Percentiles rank a stretch among this genome's conserved stretches.
Conservation (phyloP, 1,140 invertebrate genomes). For the Macrobrachium rosenbergii region DNA sequence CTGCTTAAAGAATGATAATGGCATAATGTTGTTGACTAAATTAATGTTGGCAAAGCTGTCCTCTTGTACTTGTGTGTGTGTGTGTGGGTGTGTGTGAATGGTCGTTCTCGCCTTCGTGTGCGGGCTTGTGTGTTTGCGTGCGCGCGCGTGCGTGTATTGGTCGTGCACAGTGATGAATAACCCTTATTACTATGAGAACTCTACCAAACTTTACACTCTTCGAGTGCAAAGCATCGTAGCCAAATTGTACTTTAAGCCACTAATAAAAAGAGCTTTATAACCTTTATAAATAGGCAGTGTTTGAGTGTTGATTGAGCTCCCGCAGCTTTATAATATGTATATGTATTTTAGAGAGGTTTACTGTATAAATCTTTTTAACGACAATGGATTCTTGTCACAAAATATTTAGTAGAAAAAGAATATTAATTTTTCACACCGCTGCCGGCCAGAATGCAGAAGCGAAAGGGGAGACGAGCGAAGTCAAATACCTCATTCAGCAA, state of each 20-base stretch:
- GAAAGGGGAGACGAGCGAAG: not conserved
- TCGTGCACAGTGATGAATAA: slow-evolving; percentile 5
- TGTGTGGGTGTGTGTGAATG: not conserved
- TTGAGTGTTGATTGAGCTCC: slow-evolving; percentile 44
- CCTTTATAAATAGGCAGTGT: slow-evolving; percentile 37
- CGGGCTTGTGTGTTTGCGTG: slow-evolving; percentile 2
- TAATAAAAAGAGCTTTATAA: slow-evolving; percentile 42
- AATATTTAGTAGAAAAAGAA: slow-evolving; percentile 9
- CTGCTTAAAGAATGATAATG: not conserved
- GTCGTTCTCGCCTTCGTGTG: not conserved
- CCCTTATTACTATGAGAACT: slow-evolving; percentile 5
- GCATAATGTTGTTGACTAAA: slow-evolving; percentile 5
- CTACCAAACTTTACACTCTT: slow-evolving; percentile 32
- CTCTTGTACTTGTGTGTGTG: slow-evolving; percentile 21
- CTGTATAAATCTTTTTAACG: slow-evolving; percentile 49
- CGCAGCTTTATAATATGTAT: slow-evolving; percentile 44
- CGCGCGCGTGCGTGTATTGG: not conserved
- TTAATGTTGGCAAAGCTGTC: slow-evolving; percentile 21
- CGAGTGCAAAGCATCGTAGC: slow-evolving; percentile 36
- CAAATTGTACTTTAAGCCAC: slow-evolving; percentile 40
- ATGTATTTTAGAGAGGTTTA: slow-evolving; percentile 42
- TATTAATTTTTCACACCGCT: not conserved
- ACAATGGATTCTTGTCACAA: slow-evolving; percentile 25
- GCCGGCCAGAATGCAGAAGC: not conserved
- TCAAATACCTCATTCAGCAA: not conserved